Evolutionary conservation across 2,888 invertebrate genomes (phyloP).

Genomic region (Hetaerina titia): DNA sequence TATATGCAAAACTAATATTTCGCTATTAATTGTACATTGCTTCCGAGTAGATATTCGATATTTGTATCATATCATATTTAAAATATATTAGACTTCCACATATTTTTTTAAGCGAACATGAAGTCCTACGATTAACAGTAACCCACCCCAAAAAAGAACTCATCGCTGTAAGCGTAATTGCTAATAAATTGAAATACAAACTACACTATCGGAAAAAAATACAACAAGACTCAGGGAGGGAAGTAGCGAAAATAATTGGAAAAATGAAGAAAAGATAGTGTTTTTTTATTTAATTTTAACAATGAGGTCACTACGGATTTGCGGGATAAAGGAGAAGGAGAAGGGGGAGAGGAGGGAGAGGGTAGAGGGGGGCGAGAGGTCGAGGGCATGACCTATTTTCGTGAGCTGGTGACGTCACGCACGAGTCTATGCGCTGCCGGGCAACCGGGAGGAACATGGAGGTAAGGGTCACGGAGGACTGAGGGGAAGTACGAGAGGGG

Average conservation of each 20-base stretch:
- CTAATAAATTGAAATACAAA: neutral
- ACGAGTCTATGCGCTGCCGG: constrained; percentile 51
- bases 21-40: no score
- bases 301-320: neutral
- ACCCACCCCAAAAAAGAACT: no score
- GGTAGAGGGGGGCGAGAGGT: neutral
- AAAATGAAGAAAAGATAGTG: neutral
- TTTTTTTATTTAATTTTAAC: neutral
- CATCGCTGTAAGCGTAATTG: neutral
- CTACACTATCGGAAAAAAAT: no score
- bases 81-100: no score
- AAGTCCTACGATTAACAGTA: no score
- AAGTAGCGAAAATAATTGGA: neutral
- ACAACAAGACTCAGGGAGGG: neutral
- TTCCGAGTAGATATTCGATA: no score
- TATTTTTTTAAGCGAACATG: no score
- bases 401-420: constrained; percentile 38
- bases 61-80: no score
- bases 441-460: constrained; percentile 27
- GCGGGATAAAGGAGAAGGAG: neutral
- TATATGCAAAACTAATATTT: no score
- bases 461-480: neutral
- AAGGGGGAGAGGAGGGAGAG: neutral
- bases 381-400: constrained; percentile 61
- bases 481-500: neutral